Evolutionary conservation across 1,140 invertebrate genomes (phyloP), one percentile per base, ranked within the genome.

Genomic region (Drosophila punjabiensis): DNA sequence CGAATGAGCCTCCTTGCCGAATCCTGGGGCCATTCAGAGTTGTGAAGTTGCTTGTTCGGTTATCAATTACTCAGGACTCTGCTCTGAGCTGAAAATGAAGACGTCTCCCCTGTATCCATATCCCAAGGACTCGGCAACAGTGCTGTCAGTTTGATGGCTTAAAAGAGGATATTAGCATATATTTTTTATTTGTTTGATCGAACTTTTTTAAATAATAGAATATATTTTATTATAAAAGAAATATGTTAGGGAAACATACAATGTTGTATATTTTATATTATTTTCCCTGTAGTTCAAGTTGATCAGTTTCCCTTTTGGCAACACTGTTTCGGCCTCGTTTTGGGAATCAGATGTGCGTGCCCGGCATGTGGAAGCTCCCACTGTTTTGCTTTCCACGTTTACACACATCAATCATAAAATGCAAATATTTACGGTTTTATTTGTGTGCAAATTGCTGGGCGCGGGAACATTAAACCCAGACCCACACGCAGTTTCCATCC

Each of bases 381-480:
- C 4, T 86, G 53, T 81, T 85, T 81, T 52, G 82, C 70, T 62
- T 53, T 58, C 39, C 66, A 62, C 76, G 65, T 81, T 70, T 60
- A 56, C 65, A 59, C 82, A 90, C 86, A 90, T 90, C 86, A 90
- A 90, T 90, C 86, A 90, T 90, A 90, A 90, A 90, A 90, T 86
- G 86, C 87, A 90, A 90, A 90, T 90, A 90, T 90, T 86, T 86
- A 77, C 79, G 79, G 82, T 85, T 78, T 86, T 90, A 91, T 90
- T 86, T 90, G 87, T 82, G 86, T 73, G 86, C 82, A 86, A 89
- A 89, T 89, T 68, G 75, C 62, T 48, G 35, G 39, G 30, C 35
- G 24, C 50, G 28, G 48, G 60, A 62, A 66, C 71, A 85, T 81
- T 84, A 71, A 74, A 56, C 73, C 60, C 53, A 60, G 62, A 52